phyloP scores from a whole-genome alignment of 1,140 invertebrate genomes.

The Heterodera schachtii region DNA sequence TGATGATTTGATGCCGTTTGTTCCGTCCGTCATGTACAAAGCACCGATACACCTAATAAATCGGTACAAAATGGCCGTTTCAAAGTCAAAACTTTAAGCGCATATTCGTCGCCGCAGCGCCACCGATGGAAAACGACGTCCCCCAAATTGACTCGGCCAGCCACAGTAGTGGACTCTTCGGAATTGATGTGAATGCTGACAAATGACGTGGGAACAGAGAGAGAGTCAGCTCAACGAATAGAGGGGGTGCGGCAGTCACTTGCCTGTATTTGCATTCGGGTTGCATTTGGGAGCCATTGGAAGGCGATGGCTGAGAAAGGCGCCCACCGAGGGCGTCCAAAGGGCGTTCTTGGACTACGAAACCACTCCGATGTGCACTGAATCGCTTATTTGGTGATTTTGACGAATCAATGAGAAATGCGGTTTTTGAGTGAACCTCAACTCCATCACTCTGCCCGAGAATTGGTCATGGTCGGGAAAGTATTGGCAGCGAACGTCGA shows the following conservation, averaged over 20 bases:
- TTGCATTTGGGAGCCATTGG: background rate
- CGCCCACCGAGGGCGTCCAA: background rate
- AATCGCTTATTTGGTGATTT: background rate
- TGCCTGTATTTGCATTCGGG: conserved; percentile 30
- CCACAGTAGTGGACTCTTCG: conserved; percentile 34
- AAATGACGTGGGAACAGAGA: no score
- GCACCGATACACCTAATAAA: conserved; percentile 44
- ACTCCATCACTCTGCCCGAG: conserved; percentile 11
- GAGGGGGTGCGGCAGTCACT: background rate
- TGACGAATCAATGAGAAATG: background rate
- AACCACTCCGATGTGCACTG: conserved; percentile 11
- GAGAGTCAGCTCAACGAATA: background rate
- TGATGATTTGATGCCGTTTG: conserved; percentile 40
- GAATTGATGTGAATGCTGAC: conserved; percentile 33
- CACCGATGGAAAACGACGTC: conserved; percentile 49
- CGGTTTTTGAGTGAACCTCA: background rate
- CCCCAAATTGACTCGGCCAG: conserved; percentile 42
- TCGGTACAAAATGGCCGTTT: background rate
- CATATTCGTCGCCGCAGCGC: conserved; percentile 41
- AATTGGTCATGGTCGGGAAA: conserved; percentile 12
- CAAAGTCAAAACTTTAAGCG: conserved; percentile 38
- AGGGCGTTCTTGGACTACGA: background rate
- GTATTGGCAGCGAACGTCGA: conserved; percentile 25
- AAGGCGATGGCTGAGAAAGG: background rate
- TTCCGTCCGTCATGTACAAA: conserved; percentile 49